phyloP scores from a whole-genome alignment of 2,888 invertebrate species.

The Emesis castigata region DNA sequence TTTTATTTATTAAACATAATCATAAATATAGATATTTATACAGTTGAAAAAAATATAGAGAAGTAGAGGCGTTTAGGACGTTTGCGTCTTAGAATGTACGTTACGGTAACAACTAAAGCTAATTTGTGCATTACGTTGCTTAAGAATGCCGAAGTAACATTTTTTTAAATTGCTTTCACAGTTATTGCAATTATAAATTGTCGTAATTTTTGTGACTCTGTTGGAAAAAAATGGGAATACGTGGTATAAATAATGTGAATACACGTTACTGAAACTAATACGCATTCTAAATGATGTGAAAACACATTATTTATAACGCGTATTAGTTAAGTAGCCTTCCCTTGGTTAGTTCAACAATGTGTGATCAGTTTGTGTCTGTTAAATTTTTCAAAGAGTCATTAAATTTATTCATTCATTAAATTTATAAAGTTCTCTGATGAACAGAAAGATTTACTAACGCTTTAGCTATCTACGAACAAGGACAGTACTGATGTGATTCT shows the following conservation, averaged over 20 bases:
- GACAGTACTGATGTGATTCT: conserved; percentile 83
- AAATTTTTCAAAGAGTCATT: too few species aligned
- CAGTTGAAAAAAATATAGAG: not conserved
- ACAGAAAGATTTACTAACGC: too few species aligned
- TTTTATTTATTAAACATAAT: not conserved
- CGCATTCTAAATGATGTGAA: not conserved
- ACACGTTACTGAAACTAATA: too few species aligned
- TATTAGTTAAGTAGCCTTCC: not conserved
- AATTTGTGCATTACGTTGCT: not conserved
- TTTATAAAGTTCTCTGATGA: not conserved
- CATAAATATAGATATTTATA: not conserved
- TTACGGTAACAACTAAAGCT: not conserved
- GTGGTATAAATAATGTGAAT: too few species aligned
- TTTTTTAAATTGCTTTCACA: not conserved
- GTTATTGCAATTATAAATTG: not conserved
- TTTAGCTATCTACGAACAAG: too few species aligned
- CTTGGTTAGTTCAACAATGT: not conserved
- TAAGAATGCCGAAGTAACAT: not conserved
- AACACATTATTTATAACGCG: not conserved
- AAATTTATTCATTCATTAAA: too few species aligned
- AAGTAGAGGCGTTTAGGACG: not conserved
- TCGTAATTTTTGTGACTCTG: not conserved
- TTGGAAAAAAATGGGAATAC: too few species aligned
- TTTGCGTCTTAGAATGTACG: not conserved
- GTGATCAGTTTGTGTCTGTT: too few species aligned